Evolutionary conservation across 2,797 vertebrate genomes (phyloP), one percentile per base, ranked within the genome.

Genomic region (Amblyraja radiata): DNA sequence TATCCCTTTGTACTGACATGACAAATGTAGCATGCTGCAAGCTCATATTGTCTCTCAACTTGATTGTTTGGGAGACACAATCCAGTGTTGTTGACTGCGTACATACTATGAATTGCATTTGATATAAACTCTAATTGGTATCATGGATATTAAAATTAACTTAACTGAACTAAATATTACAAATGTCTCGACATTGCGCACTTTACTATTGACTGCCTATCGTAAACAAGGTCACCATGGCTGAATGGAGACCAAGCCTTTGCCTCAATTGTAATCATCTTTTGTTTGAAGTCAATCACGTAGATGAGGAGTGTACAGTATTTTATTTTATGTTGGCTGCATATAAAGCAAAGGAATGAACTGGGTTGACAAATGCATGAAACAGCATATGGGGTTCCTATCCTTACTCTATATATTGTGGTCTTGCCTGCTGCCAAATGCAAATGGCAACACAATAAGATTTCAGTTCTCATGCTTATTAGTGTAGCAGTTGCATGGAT

Each of bases 261-360:
- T 16, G 63, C 14, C 63, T 36, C n/a, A 11, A 32, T 21, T 88
- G 61, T 32, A 65, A 13, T 63, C 32, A n/a, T 65, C n/a, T 88
- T 61, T 84, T 88, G 84, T 68, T n/a, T 88, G 28, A 32, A 68
- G 65, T 88, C 61, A 65, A 32, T 68, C 84, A 88, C 36, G 61
- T 68, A 88, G 16, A 6, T 88, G 65, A 18, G n/a, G 32, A 68
- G 63, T 21, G 65, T 88, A 68, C n/a, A 68, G 6, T 21, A 68
- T 68, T 68, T 32, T 10, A 2, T 68, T 88, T 88, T 21, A 32
- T 36, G 1, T 88, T 88, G 63, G n/a, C 61, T 68, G 32, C 63
- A 36, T 10, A 88, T 88, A 36, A 68, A n/a, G n/a, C n/a, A 65
- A 13, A 8, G 28, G n/a, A 32, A 88, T 88, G 61, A n/a, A n/a